Conservation (phyloP, 2,888 invertebrate species). For the Oasisia sp. region DNA sequence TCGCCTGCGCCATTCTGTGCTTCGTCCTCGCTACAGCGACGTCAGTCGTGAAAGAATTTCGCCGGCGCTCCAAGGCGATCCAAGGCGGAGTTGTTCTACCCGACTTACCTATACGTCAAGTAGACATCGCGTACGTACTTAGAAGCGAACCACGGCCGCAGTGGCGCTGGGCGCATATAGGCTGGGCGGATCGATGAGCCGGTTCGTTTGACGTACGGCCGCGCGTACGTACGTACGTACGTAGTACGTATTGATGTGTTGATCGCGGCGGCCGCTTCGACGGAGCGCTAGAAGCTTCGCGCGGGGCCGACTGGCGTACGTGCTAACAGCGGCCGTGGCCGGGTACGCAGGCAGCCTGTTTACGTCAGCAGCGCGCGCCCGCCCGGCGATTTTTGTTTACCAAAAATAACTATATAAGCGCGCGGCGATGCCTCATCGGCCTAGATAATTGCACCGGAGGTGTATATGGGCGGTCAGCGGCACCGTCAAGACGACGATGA, state of each 20-base stretch:
- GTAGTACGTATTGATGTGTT: conserved; percentile 13
- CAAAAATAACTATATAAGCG: not conserved
- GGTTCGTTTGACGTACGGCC: not conserved
- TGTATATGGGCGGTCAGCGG: not conserved
- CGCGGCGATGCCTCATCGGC: not conserved
- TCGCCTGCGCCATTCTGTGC: not conserved
- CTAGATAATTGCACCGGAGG: conserved; percentile 4
- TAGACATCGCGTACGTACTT: not conserved
- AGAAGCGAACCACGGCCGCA: not conserved
- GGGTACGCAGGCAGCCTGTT: not conserved
- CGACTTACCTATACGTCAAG: not conserved
- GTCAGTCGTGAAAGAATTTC: not conserved
- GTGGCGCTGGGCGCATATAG: not conserved
- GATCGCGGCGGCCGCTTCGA: not conserved
- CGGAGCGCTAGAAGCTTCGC: not conserved
- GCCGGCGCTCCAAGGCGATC: not conserved
- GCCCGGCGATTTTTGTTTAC: conserved; percentile 7
- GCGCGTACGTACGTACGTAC: too few relatives aligned
- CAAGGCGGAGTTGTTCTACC: not conserved
- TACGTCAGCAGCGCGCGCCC: not conserved
- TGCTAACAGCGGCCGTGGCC: not conserved
- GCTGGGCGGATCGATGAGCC: not conserved
- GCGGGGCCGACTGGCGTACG: conserved; percentile 4
- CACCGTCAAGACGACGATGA: not conserved
- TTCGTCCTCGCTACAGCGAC: not conserved